These are phyloP conservation scores for Pegea sp. DNA, from an alignment of 23 tunicate genomes.

Conservation along the genomic window DNA sequence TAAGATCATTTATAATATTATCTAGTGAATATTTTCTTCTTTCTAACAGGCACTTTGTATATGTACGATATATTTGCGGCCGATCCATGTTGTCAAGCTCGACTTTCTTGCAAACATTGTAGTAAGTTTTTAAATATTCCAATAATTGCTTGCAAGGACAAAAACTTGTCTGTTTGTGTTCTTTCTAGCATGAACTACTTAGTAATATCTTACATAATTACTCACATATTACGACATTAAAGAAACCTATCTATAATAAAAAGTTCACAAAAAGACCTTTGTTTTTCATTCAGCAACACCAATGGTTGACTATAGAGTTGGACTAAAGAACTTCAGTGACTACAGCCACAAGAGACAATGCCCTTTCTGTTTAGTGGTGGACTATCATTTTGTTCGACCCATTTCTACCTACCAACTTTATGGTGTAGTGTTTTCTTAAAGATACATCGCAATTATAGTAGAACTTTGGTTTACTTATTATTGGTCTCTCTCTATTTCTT, in stretches of 20 bases:
- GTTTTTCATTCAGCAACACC: constrained; percentile 15
- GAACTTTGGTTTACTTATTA: too few species aligned
- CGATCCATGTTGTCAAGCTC: constrained; percentile 68
- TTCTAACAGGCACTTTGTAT: constrained; percentile 65
- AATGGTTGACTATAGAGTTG: constrained; percentile 31
- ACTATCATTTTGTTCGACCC: constrained; percentile 80
- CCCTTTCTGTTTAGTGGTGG: constrained; percentile 28
- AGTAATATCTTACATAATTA: too few species aligned
- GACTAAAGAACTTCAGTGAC: constrained; percentile 65
- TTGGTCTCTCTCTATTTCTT: too few species aligned
- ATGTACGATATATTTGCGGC: constrained; percentile 98
- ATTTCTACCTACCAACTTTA: too few species aligned
- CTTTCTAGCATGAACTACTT: too few species aligned
- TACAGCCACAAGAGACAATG: constrained; percentile 52
- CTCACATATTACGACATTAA: too few species aligned
- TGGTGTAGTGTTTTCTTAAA: too few species aligned
- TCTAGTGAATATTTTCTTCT: constrained; percentile 3
- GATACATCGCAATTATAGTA: too few species aligned
- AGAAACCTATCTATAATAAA: not conserved
- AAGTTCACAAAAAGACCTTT: not conserved
- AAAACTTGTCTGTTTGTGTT: too few species aligned
- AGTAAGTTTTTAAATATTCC: constrained; percentile 50
- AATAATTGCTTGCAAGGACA: too few species aligned
- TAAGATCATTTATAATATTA: not conserved
- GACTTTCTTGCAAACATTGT: constrained; percentile 89